A percentile compares a stretch with the other conserved stretches of the same genome.
Conservation (phyloP, 2,888 invertebrate genomes). For the Torymus aiolomorphi region DNA sequence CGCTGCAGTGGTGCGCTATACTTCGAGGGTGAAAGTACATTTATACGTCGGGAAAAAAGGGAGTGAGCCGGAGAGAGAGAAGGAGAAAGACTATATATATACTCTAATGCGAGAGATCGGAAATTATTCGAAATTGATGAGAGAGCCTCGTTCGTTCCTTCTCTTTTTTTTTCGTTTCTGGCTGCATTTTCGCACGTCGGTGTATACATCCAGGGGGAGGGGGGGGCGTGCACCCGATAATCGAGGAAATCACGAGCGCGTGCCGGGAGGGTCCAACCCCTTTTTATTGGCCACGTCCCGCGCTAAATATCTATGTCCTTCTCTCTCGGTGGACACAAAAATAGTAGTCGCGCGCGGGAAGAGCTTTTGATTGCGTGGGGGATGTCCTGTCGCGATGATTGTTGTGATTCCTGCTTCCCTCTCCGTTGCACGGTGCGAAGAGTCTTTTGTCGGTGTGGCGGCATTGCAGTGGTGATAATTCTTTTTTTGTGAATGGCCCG, state of each 20-base stretch:
- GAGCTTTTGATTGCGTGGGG: slow-evolving; percentile 15
- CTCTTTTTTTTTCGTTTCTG: not conserved
- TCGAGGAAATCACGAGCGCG: slow-evolving; percentile 60
- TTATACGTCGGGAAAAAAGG: slow-evolving; percentile 11
- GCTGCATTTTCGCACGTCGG: not conserved
- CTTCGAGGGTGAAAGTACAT: slow-evolving; percentile 48
- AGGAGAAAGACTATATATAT: slow-evolving; percentile 15
- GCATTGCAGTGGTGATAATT: slow-evolving; percentile 10
- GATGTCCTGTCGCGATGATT: slow-evolving; percentile 30
- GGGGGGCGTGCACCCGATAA: slow-evolving; percentile 29
- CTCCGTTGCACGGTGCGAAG: not conserved
- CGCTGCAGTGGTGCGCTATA: slow-evolving; percentile 7
- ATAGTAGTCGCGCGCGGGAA: not conserved
- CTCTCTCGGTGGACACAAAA: slow-evolving; percentile 6
- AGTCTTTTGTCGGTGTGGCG: slow-evolving; percentile 9
- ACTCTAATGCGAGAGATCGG: slow-evolving; percentile 53
- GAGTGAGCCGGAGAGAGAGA: slow-evolving; percentile 39
- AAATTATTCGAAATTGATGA: slow-evolving; percentile 72
- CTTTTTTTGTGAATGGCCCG: not conserved
- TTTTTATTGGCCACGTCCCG: slow-evolving; percentile 62
- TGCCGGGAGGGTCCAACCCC: slow-evolving; percentile 58
- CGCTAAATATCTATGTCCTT: slow-evolving; percentile 43
- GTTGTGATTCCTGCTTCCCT: slow-evolving; percentile 39
- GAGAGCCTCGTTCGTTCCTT: slow-evolving; percentile 23
- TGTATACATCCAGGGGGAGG: not conserved